A percentile compares a stretch with the other conserved stretches of the same genome.
These are phyloP conservation scores for Nebria ingens DNA, from an alignment of 1,140 invertebrate genomes.

Conservation along the genomic window DNA sequence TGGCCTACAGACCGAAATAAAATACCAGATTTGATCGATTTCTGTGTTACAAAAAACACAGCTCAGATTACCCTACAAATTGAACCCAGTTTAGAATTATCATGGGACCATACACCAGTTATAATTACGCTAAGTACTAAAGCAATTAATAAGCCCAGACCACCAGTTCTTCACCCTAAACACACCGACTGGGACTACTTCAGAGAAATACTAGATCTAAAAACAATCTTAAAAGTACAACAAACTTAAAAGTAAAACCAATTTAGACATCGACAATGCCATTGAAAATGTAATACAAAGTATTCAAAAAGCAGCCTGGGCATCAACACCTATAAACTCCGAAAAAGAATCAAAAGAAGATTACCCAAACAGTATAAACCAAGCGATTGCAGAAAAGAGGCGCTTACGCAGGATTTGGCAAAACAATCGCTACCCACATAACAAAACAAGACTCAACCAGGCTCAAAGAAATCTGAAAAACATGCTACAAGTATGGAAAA, in stretches of 20 bases:
- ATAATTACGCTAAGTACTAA: conserved; percentile 14
- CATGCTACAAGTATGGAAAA: conserved; percentile 5
- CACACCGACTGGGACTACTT: background rate
- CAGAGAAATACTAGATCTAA: background rate
- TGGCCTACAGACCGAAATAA: conserved; percentile 30
- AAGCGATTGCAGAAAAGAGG: background rate
- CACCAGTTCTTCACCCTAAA: background rate
- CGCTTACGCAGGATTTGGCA: too few species aligned
- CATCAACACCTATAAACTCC: too few species aligned
- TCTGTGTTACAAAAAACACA: conserved; percentile 26
- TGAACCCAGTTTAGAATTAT: conserved; percentile 14
- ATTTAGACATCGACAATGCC: too few species aligned
- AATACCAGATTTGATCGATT: conserved; percentile 32
- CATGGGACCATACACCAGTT: conserved; percentile 23
- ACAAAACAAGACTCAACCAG: background rate
- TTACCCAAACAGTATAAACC: too few species aligned
- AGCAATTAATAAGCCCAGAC: conserved; percentile 10
- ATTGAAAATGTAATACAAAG: too few species aligned
- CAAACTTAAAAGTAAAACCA: too few species aligned
- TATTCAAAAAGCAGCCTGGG: too few species aligned
- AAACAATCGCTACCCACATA: background rate
- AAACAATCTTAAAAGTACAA: conserved; percentile 4
- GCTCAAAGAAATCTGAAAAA: background rate
- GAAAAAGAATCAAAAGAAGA: too few species aligned
- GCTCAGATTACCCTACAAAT: conserved; percentile 10